These are phyloP conservation scores for Drosophila tripunctata DNA, from an alignment of 2,888 invertebrate genomes.

Conservation along the genomic window DNA sequence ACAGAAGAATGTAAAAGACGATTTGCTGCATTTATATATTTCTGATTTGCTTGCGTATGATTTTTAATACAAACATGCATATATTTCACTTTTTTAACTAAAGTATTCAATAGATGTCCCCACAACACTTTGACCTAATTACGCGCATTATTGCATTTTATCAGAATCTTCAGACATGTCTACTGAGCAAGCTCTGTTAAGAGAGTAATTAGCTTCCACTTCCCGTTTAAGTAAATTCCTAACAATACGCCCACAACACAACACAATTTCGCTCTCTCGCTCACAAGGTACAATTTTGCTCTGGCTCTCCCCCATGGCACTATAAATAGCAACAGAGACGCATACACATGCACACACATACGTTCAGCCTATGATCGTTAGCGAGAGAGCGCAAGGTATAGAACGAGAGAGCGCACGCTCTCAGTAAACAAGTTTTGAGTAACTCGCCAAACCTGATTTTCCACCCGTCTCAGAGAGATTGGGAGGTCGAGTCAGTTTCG, in stretches of 20 bases:
- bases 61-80: neutral
- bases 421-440: constrained; percentile 51
- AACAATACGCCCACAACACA: constrained; percentile 18
- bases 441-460: constrained; percentile 67
- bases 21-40: no score
- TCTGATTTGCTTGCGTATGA: no score
- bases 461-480: constrained; percentile 50
- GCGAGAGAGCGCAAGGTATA: constrained; percentile 24
- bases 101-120: neutral
- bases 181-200: neutral
- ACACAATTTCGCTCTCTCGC: neutral
- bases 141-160: constrained; percentile 8
- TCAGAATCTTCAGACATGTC: neutral
- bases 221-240: constrained; percentile 25
- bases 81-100: neutral
- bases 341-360: neutral
- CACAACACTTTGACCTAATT: constrained; percentile 6
- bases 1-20: neutral
- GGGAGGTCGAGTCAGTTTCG: constrained; percentile 39
- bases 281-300: constrained; percentile 13
- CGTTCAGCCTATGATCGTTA: constrained; percentile 21
- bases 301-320: constrained; percentile 21
- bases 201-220: constrained; percentile 28
- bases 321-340: constrained; percentile 45
- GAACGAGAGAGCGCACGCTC: constrained; percentile 48